Evolutionary conservation across 2,113 vertebrate species (phyloP).

Genomic region (Dipodomys stephensi): DNA sequence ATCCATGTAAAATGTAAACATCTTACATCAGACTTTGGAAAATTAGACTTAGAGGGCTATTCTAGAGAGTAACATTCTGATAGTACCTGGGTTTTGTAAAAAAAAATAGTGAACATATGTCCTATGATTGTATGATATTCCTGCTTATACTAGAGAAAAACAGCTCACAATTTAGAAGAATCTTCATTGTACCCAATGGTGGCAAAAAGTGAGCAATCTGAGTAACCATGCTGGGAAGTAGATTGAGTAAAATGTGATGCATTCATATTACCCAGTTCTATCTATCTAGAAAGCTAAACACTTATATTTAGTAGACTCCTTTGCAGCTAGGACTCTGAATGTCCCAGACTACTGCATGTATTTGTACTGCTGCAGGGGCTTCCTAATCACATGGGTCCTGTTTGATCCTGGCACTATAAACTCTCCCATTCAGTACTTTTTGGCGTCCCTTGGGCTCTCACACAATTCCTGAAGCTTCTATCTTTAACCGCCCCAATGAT

Average conservation of each 20-base stretch:
- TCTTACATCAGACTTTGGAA: neutral
- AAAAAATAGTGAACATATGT: too few relatives aligned
- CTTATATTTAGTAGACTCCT: neutral
- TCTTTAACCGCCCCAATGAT: neutral
- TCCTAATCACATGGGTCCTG: neutral
- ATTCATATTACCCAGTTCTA: neutral
- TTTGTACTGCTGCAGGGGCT: fast-evolving
- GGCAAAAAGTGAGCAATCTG: neutral
- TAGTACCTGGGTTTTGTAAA: neutral
- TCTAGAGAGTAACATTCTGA: neutral
- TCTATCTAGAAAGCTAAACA: neutral
- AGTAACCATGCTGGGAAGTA: neutral
- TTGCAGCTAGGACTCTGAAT: neutral
- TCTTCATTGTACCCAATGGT: neutral
- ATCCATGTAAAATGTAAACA: neutral
- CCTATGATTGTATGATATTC: neutral
- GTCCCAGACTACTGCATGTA: neutral
- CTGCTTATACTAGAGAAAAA: neutral
- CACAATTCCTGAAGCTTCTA: neutral
- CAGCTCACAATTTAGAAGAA: neutral
- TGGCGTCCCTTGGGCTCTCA: neutral
- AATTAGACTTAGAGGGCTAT: neutral
- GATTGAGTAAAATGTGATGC: neutral
- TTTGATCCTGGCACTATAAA: neutral
- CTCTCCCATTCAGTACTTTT: neutral